Base-by-base conservation (phyloP, 2,888 invertebrate species). In the Endotricha flammealis region DNA sequence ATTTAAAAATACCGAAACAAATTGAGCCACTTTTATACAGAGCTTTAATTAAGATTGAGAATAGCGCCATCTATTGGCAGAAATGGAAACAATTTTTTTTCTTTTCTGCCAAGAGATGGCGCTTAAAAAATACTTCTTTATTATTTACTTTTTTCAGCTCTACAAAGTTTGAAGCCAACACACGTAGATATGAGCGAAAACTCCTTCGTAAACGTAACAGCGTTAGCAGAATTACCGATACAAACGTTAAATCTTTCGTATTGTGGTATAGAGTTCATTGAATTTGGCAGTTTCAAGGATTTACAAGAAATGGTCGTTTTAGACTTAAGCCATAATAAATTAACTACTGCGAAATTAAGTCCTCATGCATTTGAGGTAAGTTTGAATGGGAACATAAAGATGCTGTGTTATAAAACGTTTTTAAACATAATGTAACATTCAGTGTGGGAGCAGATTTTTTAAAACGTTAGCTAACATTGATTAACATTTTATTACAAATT, bases 321-420 rank as follows among this genome's bases (percentile, higher is more conserved):
- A 29, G 91, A 94, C 65, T 70, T 95, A 43, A 92, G 93, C 38
- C 67, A 91, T 41, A 95, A 95, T 50, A 80, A 89, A 28, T 71
- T 95, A 12, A 90, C 88, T 0, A 71, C 88, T 0, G 90, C 88
- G 1, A 74, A 71, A 0, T 64, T 95, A 2, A 74, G 72, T 41
- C 92, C 92, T 0, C 83, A 91, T 36, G 88, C 90, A 6, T 94
- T 95, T 59, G 88, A 90, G 86, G 95, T 92, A 74, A 68, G 79
- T 44, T 16, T 16, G 16, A 16, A 16, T 16, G 6, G 16, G 4
- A 3, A 4, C 16, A 3, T 6, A 3, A 4, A 16, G 16, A 16
- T 6, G 16, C 6, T 4, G 6, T 6, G 16, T 16, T 6, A 16
- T n/a, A 16, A 16, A 16, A 16, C 16, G 16, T 16, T 16, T 6